Evolutionary conservation across 2,113 vertebrate species (phyloP).

Genomic region (Microtus richardsoni): DNA sequence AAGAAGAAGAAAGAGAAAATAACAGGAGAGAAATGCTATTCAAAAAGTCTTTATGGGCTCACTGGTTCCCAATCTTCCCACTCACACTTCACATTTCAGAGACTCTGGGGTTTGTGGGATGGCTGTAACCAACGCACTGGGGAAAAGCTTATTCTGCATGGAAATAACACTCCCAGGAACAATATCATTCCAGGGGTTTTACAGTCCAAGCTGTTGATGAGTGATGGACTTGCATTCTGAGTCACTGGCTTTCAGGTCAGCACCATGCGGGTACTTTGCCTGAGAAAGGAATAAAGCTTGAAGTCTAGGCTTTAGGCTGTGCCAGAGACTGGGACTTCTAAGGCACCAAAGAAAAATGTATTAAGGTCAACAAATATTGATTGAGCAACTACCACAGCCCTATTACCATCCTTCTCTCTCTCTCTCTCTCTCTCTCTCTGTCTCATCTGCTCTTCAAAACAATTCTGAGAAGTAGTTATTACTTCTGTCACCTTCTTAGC

Average conservation of each 20-base stretch:
- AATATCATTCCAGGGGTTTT: neutral
- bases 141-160: neutral
- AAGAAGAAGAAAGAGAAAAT: neutral
- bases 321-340: neutral
- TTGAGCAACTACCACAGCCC: neutral
- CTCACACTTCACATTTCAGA: neutral
- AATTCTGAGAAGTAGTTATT: neutral
- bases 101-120: neutral
- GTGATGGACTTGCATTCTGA: no score
- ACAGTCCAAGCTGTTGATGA: neutral
- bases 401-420: neutral
- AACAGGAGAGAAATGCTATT: neutral
- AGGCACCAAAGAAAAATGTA: neutral
- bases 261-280: neutral
- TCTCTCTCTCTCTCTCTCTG: neutral
- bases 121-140: neutral
- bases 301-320: neutral
- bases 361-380: conserved; percentile 30
- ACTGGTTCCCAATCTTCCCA: neutral
- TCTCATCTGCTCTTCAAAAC: conserved; percentile 23
- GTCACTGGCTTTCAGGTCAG: neutral
- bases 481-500: conserved; percentile 16
- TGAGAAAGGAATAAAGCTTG: neutral
- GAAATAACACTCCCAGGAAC: neutral
- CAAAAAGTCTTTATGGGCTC: neutral